Evolutionary conservation across 2,888 invertebrate species (phyloP), one percentile per base, ranked within the genome.

Genomic region (Drosophila merina): DNA sequence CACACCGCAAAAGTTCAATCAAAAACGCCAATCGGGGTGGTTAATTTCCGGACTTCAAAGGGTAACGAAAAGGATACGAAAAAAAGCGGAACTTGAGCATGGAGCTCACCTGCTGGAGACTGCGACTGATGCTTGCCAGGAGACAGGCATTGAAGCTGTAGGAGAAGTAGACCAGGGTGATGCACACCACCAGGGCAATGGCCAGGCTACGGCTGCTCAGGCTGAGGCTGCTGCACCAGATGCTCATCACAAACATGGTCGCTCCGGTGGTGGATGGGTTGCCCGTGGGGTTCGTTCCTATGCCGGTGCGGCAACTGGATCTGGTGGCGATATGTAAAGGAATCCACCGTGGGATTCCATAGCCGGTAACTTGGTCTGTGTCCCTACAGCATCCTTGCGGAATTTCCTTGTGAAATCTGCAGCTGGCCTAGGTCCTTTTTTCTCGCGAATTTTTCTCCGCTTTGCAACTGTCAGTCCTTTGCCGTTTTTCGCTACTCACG

Each of bases 131-230:
- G 82, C 93, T 93, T 52, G 93, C 91, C 58, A 94, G 92, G 52
- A 94, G 89, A 87, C 94, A 94, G 47, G 93, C 93, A 88, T 94
- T 94, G 85, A 93, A 94, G 49, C 93, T 92, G 79, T 93, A 94
- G n/a, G 93, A 93, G 72, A 94, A 91, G 83, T 94, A 94, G 74
- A 94, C 90, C 60, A 94, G 92, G 71, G 93, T 92, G 72, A 93
- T 88, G 79, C 93, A 93, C 76, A 92, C 84, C 51, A 92, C 68
- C 75, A 92, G 86, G 58, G 91, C 92, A 75, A 92, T 89, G 80
- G 90, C 88, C 73, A 92, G 83, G 64, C 91, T 90, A 76, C 92
- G 92, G 86, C 91, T 91, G 78, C 91, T 91, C 14, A 92, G 75
- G 78, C 89, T 91, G 14, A 91, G 68, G 80, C 89, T 91, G 63